These are phyloP conservation scores for Drosophila ochracea DNA, from an alignment of 2,888 invertebrate species.

Conservation along the genomic window DNA sequence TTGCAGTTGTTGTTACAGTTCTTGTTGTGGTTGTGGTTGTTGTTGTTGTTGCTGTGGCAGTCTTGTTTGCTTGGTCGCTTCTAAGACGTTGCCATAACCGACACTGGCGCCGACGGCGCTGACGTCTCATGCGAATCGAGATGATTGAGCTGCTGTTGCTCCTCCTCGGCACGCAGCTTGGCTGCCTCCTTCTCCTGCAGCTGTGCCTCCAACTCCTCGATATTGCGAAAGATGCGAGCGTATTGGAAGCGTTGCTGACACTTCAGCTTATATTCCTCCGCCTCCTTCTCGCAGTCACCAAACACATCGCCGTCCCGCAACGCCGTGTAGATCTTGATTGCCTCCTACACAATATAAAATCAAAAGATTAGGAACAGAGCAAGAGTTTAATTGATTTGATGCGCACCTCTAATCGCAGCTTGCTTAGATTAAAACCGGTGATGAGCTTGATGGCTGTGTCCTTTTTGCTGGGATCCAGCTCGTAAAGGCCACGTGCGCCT, in stretches of 20 bases:
- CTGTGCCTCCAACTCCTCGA: slow-evolving; percentile 76
- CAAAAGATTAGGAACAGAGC: background rate
- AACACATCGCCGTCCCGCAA: slow-evolving; percentile 91
- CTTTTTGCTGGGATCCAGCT: slow-evolving; percentile 89
- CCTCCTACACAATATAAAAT: slow-evolving; percentile 87
- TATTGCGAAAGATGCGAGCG: slow-evolving; percentile 90
- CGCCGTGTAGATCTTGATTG: slow-evolving; percentile 92
- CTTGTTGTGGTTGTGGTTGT: slow-evolving; percentile 22
- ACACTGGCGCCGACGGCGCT: slow-evolving; percentile 39
- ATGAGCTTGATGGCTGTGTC: slow-evolving; percentile 88
- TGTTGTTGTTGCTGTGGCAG: slow-evolving; percentile 34
- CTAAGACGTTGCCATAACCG: slow-evolving; percentile 60
- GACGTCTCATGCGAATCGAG: slow-evolving; percentile 63
- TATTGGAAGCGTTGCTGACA: slow-evolving; percentile 92
- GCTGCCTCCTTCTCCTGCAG: slow-evolving; percentile 72
- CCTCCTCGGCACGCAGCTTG: slow-evolving; percentile 70
- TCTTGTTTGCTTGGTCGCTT: slow-evolving; percentile 42
- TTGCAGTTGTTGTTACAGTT: slow-evolving; percentile 34
- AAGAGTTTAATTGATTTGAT: background rate
- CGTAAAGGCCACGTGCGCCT: slow-evolving; percentile 92
- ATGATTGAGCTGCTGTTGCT: slow-evolving; percentile 70
- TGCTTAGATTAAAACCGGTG: slow-evolving; percentile 86
- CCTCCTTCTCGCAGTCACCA: slow-evolving; percentile 89
- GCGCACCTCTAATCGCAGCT: slow-evolving; percentile 82
- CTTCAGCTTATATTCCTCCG: slow-evolving; percentile 89